A percentile compares a stretch with the other conserved stretches of the same genome.
Conservation (phyloP, 2,888 invertebrate genomes). For the Bhutanitis thaidina region DNA sequence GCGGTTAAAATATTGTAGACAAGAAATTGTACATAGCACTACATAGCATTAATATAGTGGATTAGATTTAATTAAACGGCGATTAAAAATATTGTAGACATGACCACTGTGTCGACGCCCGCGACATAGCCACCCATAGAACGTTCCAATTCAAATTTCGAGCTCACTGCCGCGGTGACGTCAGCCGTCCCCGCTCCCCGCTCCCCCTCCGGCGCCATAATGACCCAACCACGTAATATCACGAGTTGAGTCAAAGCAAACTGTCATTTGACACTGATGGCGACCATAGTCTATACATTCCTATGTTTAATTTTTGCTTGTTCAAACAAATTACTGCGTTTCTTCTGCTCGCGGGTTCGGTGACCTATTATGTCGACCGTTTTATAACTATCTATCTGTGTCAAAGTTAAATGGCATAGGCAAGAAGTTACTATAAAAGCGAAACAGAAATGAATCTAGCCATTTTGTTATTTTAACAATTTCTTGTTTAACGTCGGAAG, state of each 20-base stretch:
- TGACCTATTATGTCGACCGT: too few relatives aligned
- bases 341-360: too few relatives aligned
- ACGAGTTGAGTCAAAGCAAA: slow-evolving; percentile 25
- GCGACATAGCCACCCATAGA: slow-evolving; percentile 27
- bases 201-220: slow-evolving; percentile 19
- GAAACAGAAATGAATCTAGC: too few relatives aligned
- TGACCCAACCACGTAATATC: slow-evolving; percentile 23
- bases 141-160: slow-evolving; percentile 30
- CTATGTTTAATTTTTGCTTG: not conserved
- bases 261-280: slow-evolving; percentile 27
- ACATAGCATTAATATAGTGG: too few relatives aligned
- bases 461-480: too few relatives aligned
- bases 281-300: slow-evolving; percentile 4
- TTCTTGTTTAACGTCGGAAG: too few relatives aligned
- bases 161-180: slow-evolving; percentile 27
- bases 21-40: too few relatives aligned
- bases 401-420: too few relatives aligned
- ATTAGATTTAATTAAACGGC: not conserved
- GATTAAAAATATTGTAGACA: not conserved
- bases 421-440: too few relatives aligned
- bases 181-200: slow-evolving; percentile 28
- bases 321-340: too few relatives aligned
- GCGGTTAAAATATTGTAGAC: too few relatives aligned
- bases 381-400: too few relatives aligned
- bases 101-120: slow-evolving; percentile 20